Percentiles rank a stretch among this genome's conserved stretches.
Conservation (phyloP, 2,113 vertebrate genomes). For the Chroicocephalus ridibundus region DNA sequence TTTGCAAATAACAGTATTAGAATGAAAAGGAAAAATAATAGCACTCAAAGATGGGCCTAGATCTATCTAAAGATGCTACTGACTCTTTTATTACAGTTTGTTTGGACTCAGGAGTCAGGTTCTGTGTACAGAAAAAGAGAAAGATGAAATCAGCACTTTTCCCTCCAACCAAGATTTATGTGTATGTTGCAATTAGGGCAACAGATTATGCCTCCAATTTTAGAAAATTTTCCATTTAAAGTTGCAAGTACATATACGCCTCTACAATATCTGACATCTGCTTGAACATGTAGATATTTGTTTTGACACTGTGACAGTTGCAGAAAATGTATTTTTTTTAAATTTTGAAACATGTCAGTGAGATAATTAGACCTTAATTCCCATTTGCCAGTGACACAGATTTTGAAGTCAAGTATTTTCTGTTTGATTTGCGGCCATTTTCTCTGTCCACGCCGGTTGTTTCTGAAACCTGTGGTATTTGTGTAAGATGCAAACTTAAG, state of each 20-base stretch:
- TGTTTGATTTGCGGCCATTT: not conserved
- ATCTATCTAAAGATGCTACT: not conserved
- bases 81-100: not conserved
- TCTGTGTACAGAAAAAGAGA: not conserved
- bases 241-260: not conserved
- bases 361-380: slow-evolving; percentile 50
- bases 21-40: not conserved
- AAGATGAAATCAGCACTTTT: slow-evolving; percentile 26
- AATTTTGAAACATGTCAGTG: slow-evolving; percentile 28
- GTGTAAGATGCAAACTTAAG: not conserved
- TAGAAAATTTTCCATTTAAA: slow-evolving; percentile 46
- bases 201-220: slow-evolving; percentile 35
- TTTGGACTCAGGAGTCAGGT: not conserved
- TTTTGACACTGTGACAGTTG: slow-evolving; percentile 58
- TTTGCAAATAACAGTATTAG: not conserved
- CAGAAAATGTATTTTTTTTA: slow-evolving; percentile 13
- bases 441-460: not conserved
- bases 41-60: not conserved
- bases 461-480: not conserved
- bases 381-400: slow-evolving; percentile 28
- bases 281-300: slow-evolving; percentile 56
- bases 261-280: slow-evolving; percentile 50
- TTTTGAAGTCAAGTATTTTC: slow-evolving; percentile 16
- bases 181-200: slow-evolving; percentile 45
- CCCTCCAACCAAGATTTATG: not conserved